Evolutionary conservation across 1,140 invertebrate species (phyloP).

Genomic region (Drosophila busckii): DNA sequence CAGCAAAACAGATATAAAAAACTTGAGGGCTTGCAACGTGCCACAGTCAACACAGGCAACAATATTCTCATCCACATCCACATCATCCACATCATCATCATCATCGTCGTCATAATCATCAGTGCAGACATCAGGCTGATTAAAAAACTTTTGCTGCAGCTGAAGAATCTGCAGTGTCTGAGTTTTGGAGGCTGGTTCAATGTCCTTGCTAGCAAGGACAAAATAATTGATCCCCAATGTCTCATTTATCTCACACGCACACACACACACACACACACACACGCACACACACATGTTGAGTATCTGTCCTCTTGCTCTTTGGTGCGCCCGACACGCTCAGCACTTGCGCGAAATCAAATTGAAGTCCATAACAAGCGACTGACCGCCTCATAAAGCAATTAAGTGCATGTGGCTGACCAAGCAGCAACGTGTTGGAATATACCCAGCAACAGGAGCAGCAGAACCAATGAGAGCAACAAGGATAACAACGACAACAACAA

Average conservation of each 20-base stretch:
- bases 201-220: slow-evolving; percentile 44
- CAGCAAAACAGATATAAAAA: slow-evolving; percentile 60
- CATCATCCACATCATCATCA: slow-evolving; percentile 4
- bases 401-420: slow-evolving; percentile 75
- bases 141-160: slow-evolving; percentile 64
- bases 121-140: slow-evolving; percentile 55
- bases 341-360: slow-evolving; percentile 59
- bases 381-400: slow-evolving; percentile 75
- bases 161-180: slow-evolving; percentile 50
- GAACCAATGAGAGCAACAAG: slow-evolving; percentile 1
- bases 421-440: slow-evolving; percentile 68
- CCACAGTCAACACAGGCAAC: slow-evolving; percentile 9
- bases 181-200: slow-evolving; percentile 34
- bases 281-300: not conserved
- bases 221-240: slow-evolving; percentile 73
- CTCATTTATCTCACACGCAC: slow-evolving; percentile 39
- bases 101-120: slow-evolving; percentile 16
- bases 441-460: slow-evolving; percentile 25
- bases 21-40: slow-evolving; percentile 48
- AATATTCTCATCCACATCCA: slow-evolving; percentile 18
- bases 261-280: slow-evolving; percentile 7
- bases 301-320: not conserved
- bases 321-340: slow-evolving; percentile 14
- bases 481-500: slow-evolving; percentile 1
- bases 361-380: slow-evolving; percentile 74